Evolutionary conservation across 1,140 invertebrate species (phyloP).

Genomic region (Ruditapes philippinarum): DNA sequence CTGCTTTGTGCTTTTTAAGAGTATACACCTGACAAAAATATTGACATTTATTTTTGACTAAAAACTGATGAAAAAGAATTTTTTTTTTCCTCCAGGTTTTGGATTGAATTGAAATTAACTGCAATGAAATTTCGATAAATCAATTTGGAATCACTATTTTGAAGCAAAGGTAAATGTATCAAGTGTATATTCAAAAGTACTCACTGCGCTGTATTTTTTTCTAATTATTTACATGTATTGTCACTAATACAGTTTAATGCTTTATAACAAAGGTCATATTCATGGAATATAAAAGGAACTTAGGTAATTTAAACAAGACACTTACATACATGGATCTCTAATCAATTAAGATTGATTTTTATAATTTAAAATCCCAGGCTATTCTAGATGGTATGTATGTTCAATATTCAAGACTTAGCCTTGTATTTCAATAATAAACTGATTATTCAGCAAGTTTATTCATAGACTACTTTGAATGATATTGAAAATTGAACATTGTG

Average conservation of each 20-base stretch:
- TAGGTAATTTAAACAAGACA: not conserved
- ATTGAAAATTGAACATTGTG: not conserved
- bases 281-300: not conserved
- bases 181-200: conserved; percentile 43
- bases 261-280: not conserved
- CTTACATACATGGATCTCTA: not conserved
- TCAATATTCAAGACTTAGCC: conserved; percentile 19
- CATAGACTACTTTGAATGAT: not conserved
- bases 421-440: conserved; percentile 49
- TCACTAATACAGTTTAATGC: conserved; percentile 25
- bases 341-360: not conserved
- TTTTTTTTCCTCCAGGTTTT: not conserved
- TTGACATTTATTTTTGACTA: not conserved
- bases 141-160: conserved; percentile 7
- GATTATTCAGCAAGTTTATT: conserved; percentile 14
- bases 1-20: conserved; percentile 41
- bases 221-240: conserved; percentile 29
- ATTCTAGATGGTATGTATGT: not conserved
- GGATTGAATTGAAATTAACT: not conserved
- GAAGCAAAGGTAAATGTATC: not conserved
- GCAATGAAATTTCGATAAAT: not conserved
- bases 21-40: conserved; percentile 38
- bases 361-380: conserved; percentile 41
- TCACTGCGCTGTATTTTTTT: conserved; percentile 39
- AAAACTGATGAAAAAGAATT: not conserved